Base-by-base conservation (phyloP, 2,797 vertebrate genomes). In the Eidolon dupreanum region DNA sequence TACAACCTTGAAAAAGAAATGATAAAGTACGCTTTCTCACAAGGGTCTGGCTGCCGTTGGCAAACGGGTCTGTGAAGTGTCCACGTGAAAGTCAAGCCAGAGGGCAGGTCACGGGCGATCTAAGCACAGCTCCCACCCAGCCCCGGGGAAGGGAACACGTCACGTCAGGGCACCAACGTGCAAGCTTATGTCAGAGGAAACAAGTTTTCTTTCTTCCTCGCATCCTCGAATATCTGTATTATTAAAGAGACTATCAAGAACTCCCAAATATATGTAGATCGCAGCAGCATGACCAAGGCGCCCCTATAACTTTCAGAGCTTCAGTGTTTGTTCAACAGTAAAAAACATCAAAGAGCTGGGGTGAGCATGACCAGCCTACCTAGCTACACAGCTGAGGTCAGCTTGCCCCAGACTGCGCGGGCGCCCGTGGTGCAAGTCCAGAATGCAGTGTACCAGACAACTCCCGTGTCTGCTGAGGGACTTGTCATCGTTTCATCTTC, bases 21-120 rank as follows among this genome's bases (percentile, higher is more conserved):
- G 17, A 33, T 55, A 41, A 90, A 79, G 74, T 74, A 91, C 2
- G 49, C 31, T 53, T 94, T 53, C 49, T 91, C 84, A 79, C 49
- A 43, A 49, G 57, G 41, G 46, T 66, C 82, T 63, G 81, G 81
- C 26, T 46, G n/a, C 13, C 31, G 5, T 0, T 59, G 61, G 65
- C 65, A 65, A 84, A 55, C 43, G 17, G 22, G n/a, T 33, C 43
- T 46, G 2, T 19, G 59, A 59, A 43, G 46, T 11, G 51, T 3
- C 65, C 8, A 0, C 0, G 13, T 38, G 71, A 41, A n/a, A 78
- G 10, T 24, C 28, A 31, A 51, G 41, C 49, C 10, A 13, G 0
- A 5, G n/a, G 57, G 53, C 31, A 13, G 79, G 55, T 13, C 31
- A 22, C 24, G 26, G 38, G 83, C 0, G 1, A 63, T 20, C 10